phyloP scores from a whole-genome alignment of 2,888 invertebrate genomes.

The Argyra leucocephala region DNA sequence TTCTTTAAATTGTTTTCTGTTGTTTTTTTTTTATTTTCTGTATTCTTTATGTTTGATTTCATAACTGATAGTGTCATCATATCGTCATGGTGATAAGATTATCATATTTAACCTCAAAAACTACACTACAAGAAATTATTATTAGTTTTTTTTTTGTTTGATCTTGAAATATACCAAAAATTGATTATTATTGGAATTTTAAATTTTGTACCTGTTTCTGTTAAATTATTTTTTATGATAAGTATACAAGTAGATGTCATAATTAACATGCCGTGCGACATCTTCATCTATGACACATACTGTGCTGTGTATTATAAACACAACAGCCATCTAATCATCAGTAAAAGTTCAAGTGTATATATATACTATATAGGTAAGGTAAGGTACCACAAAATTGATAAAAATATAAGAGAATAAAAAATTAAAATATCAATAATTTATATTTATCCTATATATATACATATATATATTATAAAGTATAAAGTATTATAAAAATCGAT shows the following conservation, averaged over 20 bases:
- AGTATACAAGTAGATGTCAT: not conserved
- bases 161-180: not conserved
- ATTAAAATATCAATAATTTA: not conserved
- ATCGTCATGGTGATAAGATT: slow-evolving; percentile 1
- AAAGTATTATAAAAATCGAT: not conserved
- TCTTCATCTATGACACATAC: not conserved
- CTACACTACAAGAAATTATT: too few species aligned
- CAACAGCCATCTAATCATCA: not conserved
- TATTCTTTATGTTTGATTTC: not conserved
- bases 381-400: not conserved
- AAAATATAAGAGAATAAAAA: not conserved
- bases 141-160: too few species aligned
- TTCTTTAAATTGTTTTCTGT: not conserved
- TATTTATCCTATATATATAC: too few species aligned
- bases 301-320: not conserved
- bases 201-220: not conserved
- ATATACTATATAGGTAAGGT: not conserved
- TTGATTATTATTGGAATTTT: not conserved
- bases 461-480: too few species aligned
- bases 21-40: not conserved
- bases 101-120: not conserved
- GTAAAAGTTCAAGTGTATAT: not conserved
- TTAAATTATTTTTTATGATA: not conserved
- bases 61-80: not conserved
- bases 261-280: not conserved